Conservation (phyloP, 2,113 vertebrate species). For the Pseudorectes ferrugineus region DNA sequence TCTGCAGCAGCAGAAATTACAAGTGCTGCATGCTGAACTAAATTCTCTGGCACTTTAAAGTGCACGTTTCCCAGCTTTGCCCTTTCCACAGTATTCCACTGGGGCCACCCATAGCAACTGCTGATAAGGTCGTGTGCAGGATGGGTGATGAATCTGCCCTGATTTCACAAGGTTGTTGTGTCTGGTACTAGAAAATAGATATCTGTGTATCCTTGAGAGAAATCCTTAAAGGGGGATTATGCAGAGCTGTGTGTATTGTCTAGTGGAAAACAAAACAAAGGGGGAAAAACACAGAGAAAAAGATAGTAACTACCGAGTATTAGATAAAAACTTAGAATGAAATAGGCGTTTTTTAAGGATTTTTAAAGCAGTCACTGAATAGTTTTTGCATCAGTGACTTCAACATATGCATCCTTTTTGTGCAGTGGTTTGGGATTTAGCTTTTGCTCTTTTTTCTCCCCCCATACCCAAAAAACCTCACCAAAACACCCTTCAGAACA, state of each 20-base stretch:
- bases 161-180: slow-evolving; percentile 13
- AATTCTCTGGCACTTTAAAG: slow-evolving; percentile 18
- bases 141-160: slow-evolving; percentile 48
- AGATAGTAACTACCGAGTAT: background rate
- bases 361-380: background rate
- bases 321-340: background rate
- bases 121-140: slow-evolving; percentile 53
- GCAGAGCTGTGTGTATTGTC: background rate
- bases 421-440: background rate
- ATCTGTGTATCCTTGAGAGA: background rate
- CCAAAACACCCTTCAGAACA: background rate
- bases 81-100: slow-evolving; percentile 40
- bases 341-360: background rate
- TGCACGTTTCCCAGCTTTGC: slow-evolving; percentile 42
- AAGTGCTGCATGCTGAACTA: background rate
- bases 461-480: rapidly evolving
- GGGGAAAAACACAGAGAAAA: background rate
- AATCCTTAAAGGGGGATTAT: background rate
- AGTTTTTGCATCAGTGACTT: background rate
- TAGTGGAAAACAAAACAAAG: background rate
- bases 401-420: background rate
- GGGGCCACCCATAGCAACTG: slow-evolving; percentile 14
- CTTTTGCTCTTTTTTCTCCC: background rate
- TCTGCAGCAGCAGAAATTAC: slow-evolving; percentile 1
- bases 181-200: slow-evolving; percentile 14